Percentiles rank a stretch among this genome's conserved stretches.
Conservation (phyloP, 2,797 vertebrate species). For the Lerista edwardsae region DNA sequence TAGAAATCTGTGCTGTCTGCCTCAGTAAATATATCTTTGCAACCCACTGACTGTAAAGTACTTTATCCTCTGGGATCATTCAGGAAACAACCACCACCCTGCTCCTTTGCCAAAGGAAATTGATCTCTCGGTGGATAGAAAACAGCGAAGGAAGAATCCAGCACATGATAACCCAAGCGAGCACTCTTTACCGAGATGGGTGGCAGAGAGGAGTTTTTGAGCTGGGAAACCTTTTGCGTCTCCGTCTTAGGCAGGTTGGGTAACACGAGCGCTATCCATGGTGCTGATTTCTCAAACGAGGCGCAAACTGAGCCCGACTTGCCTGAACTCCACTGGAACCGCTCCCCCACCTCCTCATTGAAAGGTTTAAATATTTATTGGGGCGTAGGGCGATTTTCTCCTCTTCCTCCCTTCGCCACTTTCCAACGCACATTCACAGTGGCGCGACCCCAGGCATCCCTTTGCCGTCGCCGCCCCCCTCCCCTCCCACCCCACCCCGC, state of each 20-base stretch:
- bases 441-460: background rate
- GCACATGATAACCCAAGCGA: background rate
- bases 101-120: background rate
- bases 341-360: background rate
- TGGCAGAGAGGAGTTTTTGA: background rate
- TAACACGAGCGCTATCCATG: slow-evolving; percentile 13
- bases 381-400: background rate
- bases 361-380: background rate
- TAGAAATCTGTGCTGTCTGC: background rate
- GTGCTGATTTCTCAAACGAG: background rate
- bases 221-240: background rate
- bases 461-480: too few relatives aligned
- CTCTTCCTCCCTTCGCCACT: too few relatives aligned
- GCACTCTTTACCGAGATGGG: background rate
- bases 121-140: background rate
- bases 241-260: too few relatives aligned
- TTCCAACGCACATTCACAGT: background rate
- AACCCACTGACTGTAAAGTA: too few relatives aligned
- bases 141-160: background rate
- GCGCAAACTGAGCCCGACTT: background rate
- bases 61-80: background rate
- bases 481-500: too few relatives aligned
- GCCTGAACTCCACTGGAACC: background rate
- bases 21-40: background rate
- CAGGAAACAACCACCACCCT: background rate